phyloP scores from a whole-genome alignment of 2,888 invertebrate genomes.

The Philopedon plagiatum region DNA sequence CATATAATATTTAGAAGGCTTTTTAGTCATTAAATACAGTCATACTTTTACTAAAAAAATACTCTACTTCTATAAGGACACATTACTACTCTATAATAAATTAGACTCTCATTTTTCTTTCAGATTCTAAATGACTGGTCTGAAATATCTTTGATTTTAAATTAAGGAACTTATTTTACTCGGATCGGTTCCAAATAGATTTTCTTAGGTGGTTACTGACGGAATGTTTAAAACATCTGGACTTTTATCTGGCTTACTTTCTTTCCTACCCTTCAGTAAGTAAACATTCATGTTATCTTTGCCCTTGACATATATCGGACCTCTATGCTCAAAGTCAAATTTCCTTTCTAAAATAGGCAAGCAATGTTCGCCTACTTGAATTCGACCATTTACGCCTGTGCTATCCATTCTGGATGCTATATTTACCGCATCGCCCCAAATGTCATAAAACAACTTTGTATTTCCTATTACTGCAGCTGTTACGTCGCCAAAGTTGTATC shows the following conservation, averaged over 20 bases:
- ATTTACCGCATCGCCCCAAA: slow-evolving; percentile 99
- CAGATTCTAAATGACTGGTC: not conserved
- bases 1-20: not conserved
- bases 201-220: slow-evolving; percentile 5
- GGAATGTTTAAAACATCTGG: slow-evolving; percentile 53
- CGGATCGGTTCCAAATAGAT: slow-evolving; percentile 6
- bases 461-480: slow-evolving; percentile 98
- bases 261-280: slow-evolving; percentile 75
- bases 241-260: slow-evolving; percentile 33
- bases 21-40: slow-evolving; percentile 6
- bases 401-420: slow-evolving; percentile 98
- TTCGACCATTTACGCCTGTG: slow-evolving; percentile 89
- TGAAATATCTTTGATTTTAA: not conserved
- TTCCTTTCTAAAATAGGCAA: slow-evolving; percentile 77
- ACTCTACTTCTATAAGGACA: slow-evolving; percentile 9
- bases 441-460: slow-evolving; percentile 95
- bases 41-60: slow-evolving; percentile 11
- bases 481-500: slow-evolving; percentile 95
- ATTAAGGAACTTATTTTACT: slow-evolving; percentile 13
- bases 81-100: slow-evolving; percentile 9
- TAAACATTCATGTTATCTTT: slow-evolving; percentile 96
- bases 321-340: slow-evolving; percentile 93
- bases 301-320: slow-evolving; percentile 95
- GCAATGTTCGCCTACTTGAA: slow-evolving; percentile 87
- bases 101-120: not conserved